phyloP scores from a whole-genome alignment of 1,140 invertebrate species.

The Drosophila obscura region DNA sequence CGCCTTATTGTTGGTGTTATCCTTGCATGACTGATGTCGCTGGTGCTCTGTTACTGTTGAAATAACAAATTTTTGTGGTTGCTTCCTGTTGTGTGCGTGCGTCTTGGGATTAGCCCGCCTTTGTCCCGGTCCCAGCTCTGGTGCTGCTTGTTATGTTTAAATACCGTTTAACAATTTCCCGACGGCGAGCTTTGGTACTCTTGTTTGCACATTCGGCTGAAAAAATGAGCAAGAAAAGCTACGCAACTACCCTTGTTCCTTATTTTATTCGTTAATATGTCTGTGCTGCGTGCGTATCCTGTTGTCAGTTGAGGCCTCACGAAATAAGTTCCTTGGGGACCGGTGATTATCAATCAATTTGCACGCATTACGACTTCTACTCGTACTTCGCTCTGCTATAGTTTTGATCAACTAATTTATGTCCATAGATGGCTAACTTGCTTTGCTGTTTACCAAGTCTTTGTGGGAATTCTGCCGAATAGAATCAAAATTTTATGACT shows the following conservation, averaged over 20 bases:
- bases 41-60: conserved; percentile 64
- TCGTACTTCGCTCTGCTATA: no score
- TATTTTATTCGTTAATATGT: conserved; percentile 14
- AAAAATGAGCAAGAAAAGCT: conserved; percentile 50
- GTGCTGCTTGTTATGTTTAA: conserved; percentile 63
- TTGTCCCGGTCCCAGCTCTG: conserved; percentile 25
- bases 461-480: no score
- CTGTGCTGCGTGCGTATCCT: conserved; percentile 13
- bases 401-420: no score
- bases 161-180: conserved; percentile 82
- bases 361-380: conserved; percentile 53
- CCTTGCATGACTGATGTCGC: conserved; percentile 54
- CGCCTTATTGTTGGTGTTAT: conserved; percentile 65
- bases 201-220: conserved; percentile 23
- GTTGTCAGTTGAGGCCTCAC: conserved; percentile 25
- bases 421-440: no score
- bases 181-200: conserved; percentile 47
- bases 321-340: conserved; percentile 54
- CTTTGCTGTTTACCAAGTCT: no score
- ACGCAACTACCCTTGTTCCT: conserved; percentile 44
- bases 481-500: no score
- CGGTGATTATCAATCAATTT: conserved; percentile 73
- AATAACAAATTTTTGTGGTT: conserved; percentile 80
- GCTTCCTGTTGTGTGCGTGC: conserved; percentile 76
- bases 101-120: conserved; percentile 68